Base-by-base conservation (phyloP, 1,140 invertebrate genomes). In the Zaprionus capensis region DNA sequence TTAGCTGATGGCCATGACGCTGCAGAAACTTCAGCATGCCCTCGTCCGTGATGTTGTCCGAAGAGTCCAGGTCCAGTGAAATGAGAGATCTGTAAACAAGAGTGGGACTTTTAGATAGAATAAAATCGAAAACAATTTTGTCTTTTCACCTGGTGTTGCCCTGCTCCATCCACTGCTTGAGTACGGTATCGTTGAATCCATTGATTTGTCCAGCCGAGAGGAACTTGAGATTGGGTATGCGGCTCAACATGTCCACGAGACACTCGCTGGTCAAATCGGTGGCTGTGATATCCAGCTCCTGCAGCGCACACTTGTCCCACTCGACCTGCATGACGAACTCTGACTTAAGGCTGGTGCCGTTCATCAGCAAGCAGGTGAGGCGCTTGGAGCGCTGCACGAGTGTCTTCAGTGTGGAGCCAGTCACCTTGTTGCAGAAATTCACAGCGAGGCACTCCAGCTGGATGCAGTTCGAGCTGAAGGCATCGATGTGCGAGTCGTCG, bases 401-500 rank as follows among this genome's bases (percentile, higher is more conserved):
- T 0, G 97, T 97, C 93, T 99, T 99, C 94, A 99, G 95, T 0
- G 98, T 98, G n/a, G 97, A 97, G 0, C 99, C 99, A 0, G 97
- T 99, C 5, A 99, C 98, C 93, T 99, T 98, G 51, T 97, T 95
- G 93, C 99, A 99, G 93, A 96, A 99, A 93, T 99, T 99, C 0
- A 99, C 96, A 4, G 99, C 98, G 57, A 99, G 92, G 92, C 98
- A 99, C 93, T 99, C 99, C 71, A 99, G 93, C 95, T 99, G 96
- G 82, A 98, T 98, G 91, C 97, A 98, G 80, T 98, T 98, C 1
- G 97, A 98, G 78, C 97, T 98, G 92, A 99, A 98, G 0, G 99
- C 97, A 92, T 99, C 99, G 58, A 99, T 99, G 91, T 99, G 99
- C 1, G 97, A 98, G 94, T 99, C 99, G 87, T 99, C 98, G 1